phyloP scores from a whole-genome alignment of 2,113 vertebrate genomes.

The Leptosomus discolor region DNA sequence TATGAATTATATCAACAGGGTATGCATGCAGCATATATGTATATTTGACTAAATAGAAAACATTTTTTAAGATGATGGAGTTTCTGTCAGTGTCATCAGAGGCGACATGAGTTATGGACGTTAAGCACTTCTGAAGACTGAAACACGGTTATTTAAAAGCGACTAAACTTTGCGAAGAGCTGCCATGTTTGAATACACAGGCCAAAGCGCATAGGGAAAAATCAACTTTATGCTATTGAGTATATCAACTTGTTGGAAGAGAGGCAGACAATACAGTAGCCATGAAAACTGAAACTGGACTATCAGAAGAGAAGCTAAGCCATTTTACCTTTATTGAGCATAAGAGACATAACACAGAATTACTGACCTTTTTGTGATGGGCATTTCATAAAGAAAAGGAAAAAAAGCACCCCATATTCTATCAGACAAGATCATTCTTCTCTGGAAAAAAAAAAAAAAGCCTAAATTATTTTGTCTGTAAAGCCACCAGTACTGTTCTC shows the following conservation, averaged over 20 bases:
- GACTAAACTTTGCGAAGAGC: neutral
- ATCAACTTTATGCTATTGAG: neutral
- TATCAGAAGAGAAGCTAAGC: neutral
- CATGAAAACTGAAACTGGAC: neutral
- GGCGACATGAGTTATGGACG: neutral
- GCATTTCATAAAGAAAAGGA: neutral
- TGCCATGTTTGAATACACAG: neutral
- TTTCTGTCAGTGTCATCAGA: neutral
- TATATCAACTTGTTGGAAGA: neutral
- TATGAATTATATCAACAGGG: neutral
- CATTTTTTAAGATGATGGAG: neutral
- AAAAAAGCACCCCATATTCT: neutral
- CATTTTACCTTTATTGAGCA: neutral
- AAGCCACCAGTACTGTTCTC: neutral
- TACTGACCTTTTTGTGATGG: neutral
- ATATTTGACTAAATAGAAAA: neutral
- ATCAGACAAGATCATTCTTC: neutral
- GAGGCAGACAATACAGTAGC: neutral
- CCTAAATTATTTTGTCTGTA: neutral
- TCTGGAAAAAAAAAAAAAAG: neutral
- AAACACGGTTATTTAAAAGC: neutral
- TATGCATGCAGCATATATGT: neutral
- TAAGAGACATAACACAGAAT: neutral
- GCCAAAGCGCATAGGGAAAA: neutral
- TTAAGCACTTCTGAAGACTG: neutral